Evolutionary conservation across 2,797 vertebrate species (phyloP).

Genomic region (Acanthiza pusilla): DNA sequence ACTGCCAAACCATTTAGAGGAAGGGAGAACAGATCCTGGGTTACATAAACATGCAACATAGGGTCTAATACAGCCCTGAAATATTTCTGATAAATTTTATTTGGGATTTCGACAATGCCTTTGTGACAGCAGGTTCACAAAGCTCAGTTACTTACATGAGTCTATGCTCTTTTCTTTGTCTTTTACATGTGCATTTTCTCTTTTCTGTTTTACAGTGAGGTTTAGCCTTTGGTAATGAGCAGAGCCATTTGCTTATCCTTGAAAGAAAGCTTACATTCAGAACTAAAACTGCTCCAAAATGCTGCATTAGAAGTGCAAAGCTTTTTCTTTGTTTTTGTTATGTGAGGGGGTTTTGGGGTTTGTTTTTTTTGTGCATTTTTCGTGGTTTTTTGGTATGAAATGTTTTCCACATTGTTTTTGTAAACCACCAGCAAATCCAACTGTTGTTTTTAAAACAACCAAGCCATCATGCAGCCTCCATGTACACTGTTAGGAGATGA

Average conservation of each 20-base stretch:
- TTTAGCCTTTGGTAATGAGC: not conserved
- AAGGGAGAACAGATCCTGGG: not conserved
- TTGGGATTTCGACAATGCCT: not conserved
- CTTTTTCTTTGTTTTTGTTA: not conserved
- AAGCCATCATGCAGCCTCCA: not conserved
- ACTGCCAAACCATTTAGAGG: not conserved
- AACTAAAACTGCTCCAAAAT: not conserved
- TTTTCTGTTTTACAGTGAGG: not conserved
- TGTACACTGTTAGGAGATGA: not conserved
- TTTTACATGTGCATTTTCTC: not conserved
- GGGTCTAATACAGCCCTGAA: not conserved
- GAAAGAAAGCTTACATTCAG: not conserved
- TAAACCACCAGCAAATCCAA: not conserved
- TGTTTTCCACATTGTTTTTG: not conserved
- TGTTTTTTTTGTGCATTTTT: not conserved
- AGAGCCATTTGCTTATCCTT: not conserved
- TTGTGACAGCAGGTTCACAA: not conserved
- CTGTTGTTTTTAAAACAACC: not conserved
- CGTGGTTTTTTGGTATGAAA: not conserved
- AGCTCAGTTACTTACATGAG: not conserved
- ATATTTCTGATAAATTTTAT: not conserved
- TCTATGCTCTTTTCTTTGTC: not conserved
- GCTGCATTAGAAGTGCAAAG: not conserved
- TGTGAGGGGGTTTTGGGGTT: not conserved
- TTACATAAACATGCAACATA: fast-evolving